phyloP scores from a whole-genome alignment of 2,888 invertebrate species.

The Ectobius pallidus region DNA sequence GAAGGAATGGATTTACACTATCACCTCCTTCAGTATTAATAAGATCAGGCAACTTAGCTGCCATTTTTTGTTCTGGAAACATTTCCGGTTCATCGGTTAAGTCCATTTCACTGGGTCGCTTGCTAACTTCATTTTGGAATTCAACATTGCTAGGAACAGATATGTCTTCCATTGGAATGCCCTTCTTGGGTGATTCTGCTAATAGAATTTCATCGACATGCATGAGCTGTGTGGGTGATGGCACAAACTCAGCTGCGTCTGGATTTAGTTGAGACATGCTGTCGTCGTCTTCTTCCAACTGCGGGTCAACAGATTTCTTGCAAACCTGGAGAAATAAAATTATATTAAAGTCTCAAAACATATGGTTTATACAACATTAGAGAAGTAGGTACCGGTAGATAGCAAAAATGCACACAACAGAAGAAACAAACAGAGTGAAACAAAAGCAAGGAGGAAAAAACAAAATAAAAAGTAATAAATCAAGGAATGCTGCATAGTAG shows the following conservation, averaged over 20 bases:
- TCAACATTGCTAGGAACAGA: slow-evolving; percentile 64
- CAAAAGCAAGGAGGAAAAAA: background rate
- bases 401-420: no score
- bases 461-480: no score
- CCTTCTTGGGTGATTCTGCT: slow-evolving; percentile 36
- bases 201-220: slow-evolving; percentile 38
- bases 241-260: slow-evolving; percentile 84
- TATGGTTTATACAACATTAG: no score
- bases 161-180: slow-evolving; percentile 65
- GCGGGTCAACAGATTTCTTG: background rate
- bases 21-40: slow-evolving; percentile 60
- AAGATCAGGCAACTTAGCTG: slow-evolving; percentile 51
- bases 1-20: slow-evolving; percentile 53
- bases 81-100: slow-evolving; percentile 50
- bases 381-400: no score
- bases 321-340: slow-evolving; percentile 25
- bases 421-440: no score
- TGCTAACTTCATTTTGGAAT: slow-evolving; percentile 67
- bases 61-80: slow-evolving; percentile 32
- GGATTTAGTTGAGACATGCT: slow-evolving; percentile 81
- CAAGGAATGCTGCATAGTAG: no score
- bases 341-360: no score
- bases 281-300: slow-evolving; percentile 59
- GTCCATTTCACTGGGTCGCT: slow-evolving; percentile 66
- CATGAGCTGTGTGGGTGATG: slow-evolving; percentile 63